These are phyloP conservation scores for Orius insidiosus DNA, from an alignment of 1,140 invertebrate genomes.

Conservation along the genomic window DNA sequence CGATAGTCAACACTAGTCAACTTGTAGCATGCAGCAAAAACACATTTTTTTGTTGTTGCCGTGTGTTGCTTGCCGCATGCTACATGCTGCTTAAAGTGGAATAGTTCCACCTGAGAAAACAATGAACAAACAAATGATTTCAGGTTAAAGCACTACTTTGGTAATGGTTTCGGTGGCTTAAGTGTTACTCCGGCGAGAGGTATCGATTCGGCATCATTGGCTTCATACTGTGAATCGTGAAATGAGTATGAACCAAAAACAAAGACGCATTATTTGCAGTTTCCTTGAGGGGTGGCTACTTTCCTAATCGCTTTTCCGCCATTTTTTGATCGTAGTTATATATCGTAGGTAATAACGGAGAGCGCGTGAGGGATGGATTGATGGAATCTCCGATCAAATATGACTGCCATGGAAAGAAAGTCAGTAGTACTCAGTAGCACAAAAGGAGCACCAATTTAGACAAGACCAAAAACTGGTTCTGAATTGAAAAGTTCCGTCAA, in stretches of 20 bases:
- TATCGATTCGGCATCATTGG: constrained; percentile 34
- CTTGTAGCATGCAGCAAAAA: too few species aligned
- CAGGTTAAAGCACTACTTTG: constrained; percentile 27
- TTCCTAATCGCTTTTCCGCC: constrained; percentile 28
- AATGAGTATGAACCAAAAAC: constrained; percentile 33
- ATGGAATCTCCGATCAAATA: too few species aligned
- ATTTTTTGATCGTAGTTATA: constrained; percentile 24
- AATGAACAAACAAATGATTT: too few species aligned
- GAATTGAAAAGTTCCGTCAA: constrained; percentile 17
- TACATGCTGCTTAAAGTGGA: too few species aligned
- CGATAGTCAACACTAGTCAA: too few species aligned
- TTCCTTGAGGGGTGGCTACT: constrained; percentile 36
- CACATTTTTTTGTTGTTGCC: too few species aligned
- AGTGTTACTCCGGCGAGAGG: constrained; percentile 39
- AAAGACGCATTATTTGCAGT: constrained; percentile 38
- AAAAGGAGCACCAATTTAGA: constrained; percentile 17
- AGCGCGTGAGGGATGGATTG: too few species aligned
- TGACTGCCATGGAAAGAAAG: too few species aligned
- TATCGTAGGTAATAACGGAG: too few species aligned
- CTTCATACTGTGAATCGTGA: constrained; percentile 16
- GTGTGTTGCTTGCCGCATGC: too few species aligned
- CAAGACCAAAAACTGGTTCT: constrained; percentile 19
- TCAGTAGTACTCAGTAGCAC: background rate
- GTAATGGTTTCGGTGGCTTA: constrained; percentile 31
- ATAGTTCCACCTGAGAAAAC: too few species aligned